Evolutionary conservation across 1,140 invertebrate genomes (phyloP).

Genomic region (Danaus plexippus): DNA sequence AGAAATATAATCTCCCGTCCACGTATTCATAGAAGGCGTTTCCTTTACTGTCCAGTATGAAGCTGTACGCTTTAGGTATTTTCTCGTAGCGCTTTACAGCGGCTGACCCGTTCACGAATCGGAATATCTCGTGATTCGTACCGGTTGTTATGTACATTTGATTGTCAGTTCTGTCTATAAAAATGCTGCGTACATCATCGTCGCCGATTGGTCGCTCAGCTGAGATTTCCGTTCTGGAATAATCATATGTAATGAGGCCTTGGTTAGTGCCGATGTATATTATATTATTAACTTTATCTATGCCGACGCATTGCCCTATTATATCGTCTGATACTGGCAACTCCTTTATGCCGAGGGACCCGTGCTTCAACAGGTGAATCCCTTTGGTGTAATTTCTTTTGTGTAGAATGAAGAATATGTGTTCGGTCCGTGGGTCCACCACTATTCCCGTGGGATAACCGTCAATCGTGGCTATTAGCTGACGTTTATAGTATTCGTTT

Average conservation of each 20-base stretch:
- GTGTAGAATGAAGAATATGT: slow-evolving; percentile 59
- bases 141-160: slow-evolving; percentile 62
- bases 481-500: slow-evolving; percentile 52
- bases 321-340: slow-evolving; percentile 50
- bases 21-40: slow-evolving; percentile 60
- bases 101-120: slow-evolving; percentile 53
- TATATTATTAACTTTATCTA: slow-evolving; percentile 38
- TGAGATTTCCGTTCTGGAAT: slow-evolving; percentile 41
- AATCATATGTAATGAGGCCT: slow-evolving; percentile 51
- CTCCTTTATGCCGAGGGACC: slow-evolving; percentile 55
- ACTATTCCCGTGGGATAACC: slow-evolving; percentile 56
- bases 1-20: slow-evolving; percentile 60
- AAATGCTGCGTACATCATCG: slow-evolving; percentile 55
- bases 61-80: slow-evolving; percentile 57
- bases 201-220: slow-evolving; percentile 58
- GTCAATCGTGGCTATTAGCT: slow-evolving; percentile 53
- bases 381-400: slow-evolving; percentile 63
- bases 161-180: slow-evolving; percentile 54
- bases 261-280: slow-evolving; percentile 62
- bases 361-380: slow-evolving; percentile 50
- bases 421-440: slow-evolving; percentile 48
- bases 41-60: slow-evolving; percentile 51
- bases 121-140: slow-evolving; percentile 49
- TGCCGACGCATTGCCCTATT: slow-evolving; percentile 49
- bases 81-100: slow-evolving; percentile 57